Conservation (phyloP, 2,888 invertebrate species). For the Actias luna region DNA sequence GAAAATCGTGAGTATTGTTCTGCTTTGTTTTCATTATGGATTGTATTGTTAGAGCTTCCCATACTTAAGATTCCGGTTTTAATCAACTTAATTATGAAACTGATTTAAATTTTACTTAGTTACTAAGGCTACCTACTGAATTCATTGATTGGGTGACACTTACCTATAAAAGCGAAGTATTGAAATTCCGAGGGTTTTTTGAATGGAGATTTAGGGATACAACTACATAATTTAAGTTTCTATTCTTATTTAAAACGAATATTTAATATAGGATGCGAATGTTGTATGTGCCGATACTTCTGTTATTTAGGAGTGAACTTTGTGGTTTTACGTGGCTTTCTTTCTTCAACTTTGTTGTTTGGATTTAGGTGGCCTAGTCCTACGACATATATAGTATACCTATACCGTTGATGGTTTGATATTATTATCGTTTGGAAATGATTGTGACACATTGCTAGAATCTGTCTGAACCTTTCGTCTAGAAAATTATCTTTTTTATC, state of each 20-base stretch:
- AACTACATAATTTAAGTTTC: background rate
- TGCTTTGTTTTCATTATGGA: background rate
- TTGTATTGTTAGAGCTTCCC: conserved; percentile 6
- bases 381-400: too few relatives aligned
- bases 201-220: background rate
- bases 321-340: too few relatives aligned
- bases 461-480: too few relatives aligned
- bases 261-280: too few relatives aligned
- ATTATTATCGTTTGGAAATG: too few relatives aligned
- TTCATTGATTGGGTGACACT: background rate
- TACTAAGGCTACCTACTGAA: background rate
- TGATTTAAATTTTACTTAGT: background rate
- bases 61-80: conserved; percentile 5
- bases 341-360: too few relatives aligned
- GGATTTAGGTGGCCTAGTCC: too few relatives aligned
- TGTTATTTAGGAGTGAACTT: too few relatives aligned
- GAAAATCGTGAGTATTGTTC: background rate
- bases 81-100: conserved; percentile 4
- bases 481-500: too few relatives aligned
- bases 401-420: too few relatives aligned
- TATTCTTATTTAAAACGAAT: background rate
- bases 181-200: background rate
- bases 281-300: too few relatives aligned
- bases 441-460: too few relatives aligned
- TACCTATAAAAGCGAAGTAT: background rate